Conservation (phyloP, 2,888 invertebrate genomes). For the Brachypterus glaber region DNA sequence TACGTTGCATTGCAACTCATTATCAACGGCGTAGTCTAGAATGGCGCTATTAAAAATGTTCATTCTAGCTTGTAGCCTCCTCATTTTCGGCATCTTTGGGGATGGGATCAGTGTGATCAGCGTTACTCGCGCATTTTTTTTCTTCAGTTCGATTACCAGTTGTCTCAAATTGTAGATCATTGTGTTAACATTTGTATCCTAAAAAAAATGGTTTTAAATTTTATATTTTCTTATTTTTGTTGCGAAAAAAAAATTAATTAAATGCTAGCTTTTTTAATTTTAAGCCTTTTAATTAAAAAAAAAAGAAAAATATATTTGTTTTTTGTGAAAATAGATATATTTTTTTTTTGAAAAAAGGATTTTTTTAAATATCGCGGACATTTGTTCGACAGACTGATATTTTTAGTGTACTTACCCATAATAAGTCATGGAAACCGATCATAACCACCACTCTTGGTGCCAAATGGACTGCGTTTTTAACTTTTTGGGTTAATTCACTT, state of each 20-base stretch:
- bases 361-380: no score
- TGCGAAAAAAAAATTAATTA: slow-evolving; percentile 1
- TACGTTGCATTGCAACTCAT: slow-evolving; percentile 24
- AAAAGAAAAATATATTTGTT: not conserved
- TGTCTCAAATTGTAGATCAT: slow-evolving; percentile 28
- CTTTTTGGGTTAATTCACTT: slow-evolving; percentile 23
- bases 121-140: slow-evolving; percentile 25
- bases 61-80: slow-evolving; percentile 21
- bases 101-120: slow-evolving; percentile 27
- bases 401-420: slow-evolving; percentile 22
- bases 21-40: slow-evolving; percentile 26
- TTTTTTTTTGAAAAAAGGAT: no score
- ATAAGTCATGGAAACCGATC: slow-evolving; percentile 29
- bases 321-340: no score
- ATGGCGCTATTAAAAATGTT: slow-evolving; percentile 29
- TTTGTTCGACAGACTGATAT: no score
- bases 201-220: slow-evolving; percentile 12
- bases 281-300: not conserved
- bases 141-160: slow-evolving; percentile 24
- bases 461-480: slow-evolving; percentile 21
- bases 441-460: slow-evolving; percentile 30
- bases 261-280: slow-evolving; percentile 2
- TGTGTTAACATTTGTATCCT: slow-evolving; percentile 25
- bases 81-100: slow-evolving; percentile 24
- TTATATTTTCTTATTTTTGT: no score